Base-by-base conservation (phyloP, 37 sponge, comb jelly and placozoan species). In the Amphimedon queenslandica region DNA sequence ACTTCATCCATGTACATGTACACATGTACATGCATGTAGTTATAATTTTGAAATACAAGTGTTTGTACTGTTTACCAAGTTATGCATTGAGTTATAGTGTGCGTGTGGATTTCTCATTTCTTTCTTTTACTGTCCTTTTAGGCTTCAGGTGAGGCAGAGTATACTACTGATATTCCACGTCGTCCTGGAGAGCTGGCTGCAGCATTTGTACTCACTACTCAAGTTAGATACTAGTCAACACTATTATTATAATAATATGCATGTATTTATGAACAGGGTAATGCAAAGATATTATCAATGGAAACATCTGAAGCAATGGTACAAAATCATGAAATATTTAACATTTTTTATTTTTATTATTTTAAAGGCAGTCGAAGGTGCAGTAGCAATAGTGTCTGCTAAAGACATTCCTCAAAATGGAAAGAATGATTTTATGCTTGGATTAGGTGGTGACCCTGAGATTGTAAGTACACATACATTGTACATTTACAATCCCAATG, bases 391-490 rank as follows among this genome's bases (percentile, higher is more conserved):
- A 6, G 55, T 92, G 30, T 64, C 84, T 58, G 87, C 88, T 29
- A 36, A 30, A 51, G 92, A 86, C 63, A 82, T 91, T 41, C 92
- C 92, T 4, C 5, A 25, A 25, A n/a, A n/a, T n/a, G 83, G 83
- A 18, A 29, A 55, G 43, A 82, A 82, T 63, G 77, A 80, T 40
- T 70, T 64, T 4, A 47, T 47, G 53, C 13, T 47, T 18, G 53
- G 53, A 18, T 47, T 47, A 18, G 53, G 13, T 18, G 8, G 13
- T 47, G 53, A 47, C 8, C 61, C 61, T 25, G 61, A 25, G 21
- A 11, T 5, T 60, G 61, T 67, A 40, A 31, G 38, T 32, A 21
- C 8, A 21, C 63, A n/a, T n/a, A n/a, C n/a, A n/a, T n/a, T n/a
- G n/a, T n/a, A n/a, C 51, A 18, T 13, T 47, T 13, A 18, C 51